Evolutionary conservation across 2,888 invertebrate genomes (phyloP), one percentile per base, ranked within the genome.

Genomic region (Lasioglossum malachurum): DNA sequence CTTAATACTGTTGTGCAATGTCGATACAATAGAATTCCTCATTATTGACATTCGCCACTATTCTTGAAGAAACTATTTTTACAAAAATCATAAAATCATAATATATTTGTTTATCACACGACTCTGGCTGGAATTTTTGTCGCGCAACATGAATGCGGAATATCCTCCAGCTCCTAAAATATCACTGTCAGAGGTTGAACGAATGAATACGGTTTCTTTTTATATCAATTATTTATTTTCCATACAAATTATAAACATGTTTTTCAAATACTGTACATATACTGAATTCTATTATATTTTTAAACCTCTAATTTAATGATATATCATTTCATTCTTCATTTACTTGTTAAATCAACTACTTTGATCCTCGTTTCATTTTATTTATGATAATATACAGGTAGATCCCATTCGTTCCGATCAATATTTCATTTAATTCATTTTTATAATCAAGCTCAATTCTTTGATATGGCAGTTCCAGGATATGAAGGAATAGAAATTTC

Each of bases 231-330:
- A 94, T 95, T 95, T 94, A 94, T 94, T 95, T 97, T 97, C 97
- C 97, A 97, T 97, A 97, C 97, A 97, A 97, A 97, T 97, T 97
- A 97, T 97, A 96, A 97, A 97, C 97, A 97, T 97, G 97, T 97
- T 96, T 96, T 97, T 97, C 97, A 97, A 97, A 97, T 97, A 97
- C 97, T 97, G 97, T 97, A 97, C 97, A 97, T 95, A 95, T 95
- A 95, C 95, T 95, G 95, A 95, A 94, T 95, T 95, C 95, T 95
- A 95, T 95, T 94, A 94, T 94, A 95, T 94, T 95, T 95, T 95
- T 95, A 95, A 95, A 95, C 93, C 94, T 95, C 95, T 95, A 95
- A 95, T 95, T 95, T 94, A 95, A 95, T 95, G 95, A 95, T 96
- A 96, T 96, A 96, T 96, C 96, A 93, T 95, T 95, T 95, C 94